Evolutionary conservation across 53 echinoderm and acorn worm genomes (phyloP), one percentile per base, ranked within the genome.

Genomic region (Actinopyga echinites): DNA sequence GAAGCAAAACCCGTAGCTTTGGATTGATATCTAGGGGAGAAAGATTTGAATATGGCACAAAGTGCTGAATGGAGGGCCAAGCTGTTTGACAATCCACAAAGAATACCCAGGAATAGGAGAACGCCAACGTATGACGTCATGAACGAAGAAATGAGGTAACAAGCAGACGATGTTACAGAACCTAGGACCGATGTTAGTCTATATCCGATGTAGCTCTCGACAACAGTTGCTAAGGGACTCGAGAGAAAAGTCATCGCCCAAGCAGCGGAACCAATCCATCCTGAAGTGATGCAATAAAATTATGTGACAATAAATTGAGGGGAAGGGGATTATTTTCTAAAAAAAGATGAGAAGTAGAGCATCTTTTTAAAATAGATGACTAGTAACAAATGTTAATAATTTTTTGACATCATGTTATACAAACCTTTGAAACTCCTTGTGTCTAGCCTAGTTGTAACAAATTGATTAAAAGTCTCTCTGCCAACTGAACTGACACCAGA

Each of bases 251-350:
- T 55, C 26, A 11, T 31, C 4, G 54, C 23, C 77, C 77, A 77
- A 33, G 77, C 26, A 4, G 19, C 30, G 10, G 77, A 77, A 19
- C 77, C 77, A 24, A 77, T 55, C 77, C 77, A 77, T 29, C 77
- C 77, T 77, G 49, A 15, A 49, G n/a, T n/a, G n/a, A n/a, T n/a
- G n/a, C n/a, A n/a, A n/a, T n/a, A n/a, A n/a, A n/a, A n/a, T n/a
- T n/a, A n/a, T n/a, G n/a, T n/a, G n/a, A n/a, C n/a, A n/a, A n/a
- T n/a, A n/a, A n/a, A n/a, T n/a, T n/a, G n/a, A n/a, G n/a, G n/a
- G n/a, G n/a, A n/a, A n/a, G n/a, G n/a, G n/a, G n/a, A n/a, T n/a
- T n/a, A n/a, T n/a, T n/a, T n/a, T n/a, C n/a, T n/a, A n/a, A n/a
- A n/a, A n/a, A n/a, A n/a, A n/a, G n/a, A n/a, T n/a, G n/a, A n/a